Evolutionary conservation across 2,113 vertebrate species (phyloP).

Genomic region (Dipodomys stephensi): DNA sequence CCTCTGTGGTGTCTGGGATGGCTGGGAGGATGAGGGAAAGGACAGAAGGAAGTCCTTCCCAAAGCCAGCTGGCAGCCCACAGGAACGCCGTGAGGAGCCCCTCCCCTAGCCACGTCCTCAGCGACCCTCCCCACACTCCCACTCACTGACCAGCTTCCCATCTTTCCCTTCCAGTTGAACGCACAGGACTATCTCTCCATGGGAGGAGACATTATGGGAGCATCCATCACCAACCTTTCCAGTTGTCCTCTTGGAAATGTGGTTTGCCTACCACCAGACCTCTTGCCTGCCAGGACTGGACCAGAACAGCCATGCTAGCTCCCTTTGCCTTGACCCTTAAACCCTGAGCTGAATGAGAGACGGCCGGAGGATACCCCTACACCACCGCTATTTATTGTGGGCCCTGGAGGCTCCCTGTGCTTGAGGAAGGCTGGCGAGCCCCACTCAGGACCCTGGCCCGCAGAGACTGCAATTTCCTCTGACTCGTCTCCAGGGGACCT

Average conservation of each 20-base stretch:
- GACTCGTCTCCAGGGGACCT: background rate
- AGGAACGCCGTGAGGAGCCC: conserved; percentile 9
- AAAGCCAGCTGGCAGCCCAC: conserved; percentile 54
- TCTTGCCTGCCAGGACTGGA: conserved; percentile 58
- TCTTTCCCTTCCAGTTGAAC: conserved; percentile 74
- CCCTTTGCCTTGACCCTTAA: conserved; percentile 39
- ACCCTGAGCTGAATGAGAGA: conserved; percentile 57
- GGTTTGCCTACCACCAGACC: conserved; percentile 51
- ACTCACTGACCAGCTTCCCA: conserved; percentile 41
- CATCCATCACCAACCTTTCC: background rate
- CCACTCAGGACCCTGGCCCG: conserved; percentile 49
- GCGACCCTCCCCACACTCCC: conserved; percentile 16
- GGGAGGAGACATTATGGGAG: conserved; percentile 73
- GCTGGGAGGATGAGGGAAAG: background rate
- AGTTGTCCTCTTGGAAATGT: conserved; percentile 52
- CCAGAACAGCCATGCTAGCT: conserved; percentile 47
- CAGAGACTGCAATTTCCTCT: background rate
- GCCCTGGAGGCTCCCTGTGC: conserved; percentile 67
- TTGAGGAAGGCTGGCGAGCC: conserved; percentile 53
- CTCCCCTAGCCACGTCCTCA: conserved; percentile 30
- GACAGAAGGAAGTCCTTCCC: conserved; percentile 44
- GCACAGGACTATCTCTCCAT: conserved; percentile 59
- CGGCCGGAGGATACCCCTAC: conserved; percentile 12
- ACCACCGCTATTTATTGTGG: conserved; percentile 78
- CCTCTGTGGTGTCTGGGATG: conserved; percentile 65